Conservation (phyloP, 2,113 vertebrate species). For the Sinocyclocheilus grahami region DNA sequence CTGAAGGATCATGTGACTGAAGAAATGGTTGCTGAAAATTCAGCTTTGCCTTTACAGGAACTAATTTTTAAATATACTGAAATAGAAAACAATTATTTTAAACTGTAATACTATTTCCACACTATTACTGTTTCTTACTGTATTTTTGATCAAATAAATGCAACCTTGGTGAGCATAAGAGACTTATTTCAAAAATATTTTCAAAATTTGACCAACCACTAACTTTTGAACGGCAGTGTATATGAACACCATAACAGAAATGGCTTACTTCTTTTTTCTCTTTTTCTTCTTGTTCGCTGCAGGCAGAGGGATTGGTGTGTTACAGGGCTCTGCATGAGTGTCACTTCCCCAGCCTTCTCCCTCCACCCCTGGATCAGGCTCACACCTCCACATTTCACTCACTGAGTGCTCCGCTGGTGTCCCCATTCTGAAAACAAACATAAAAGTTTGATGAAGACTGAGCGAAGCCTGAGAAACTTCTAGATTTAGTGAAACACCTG, state of each 20-base stretch:
- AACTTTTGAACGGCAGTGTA: neutral
- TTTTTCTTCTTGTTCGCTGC: slow-evolving; percentile 66
- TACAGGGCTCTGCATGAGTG: slow-evolving; percentile 47
- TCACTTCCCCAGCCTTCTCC: slow-evolving; percentile 61
- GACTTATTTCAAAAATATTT: neutral
- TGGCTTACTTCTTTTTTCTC: slow-evolving; percentile 69
- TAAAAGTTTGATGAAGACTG: slow-evolving; percentile 9
- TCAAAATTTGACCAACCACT: neutral
- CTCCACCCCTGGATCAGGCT: slow-evolving; percentile 48
- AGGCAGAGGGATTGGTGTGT: slow-evolving; percentile 12
- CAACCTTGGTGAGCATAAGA: neutral
- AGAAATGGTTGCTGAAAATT: too few species aligned
- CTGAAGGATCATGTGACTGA: neutral
- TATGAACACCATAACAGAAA: slow-evolving; percentile 9
- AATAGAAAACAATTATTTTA: too few species aligned
- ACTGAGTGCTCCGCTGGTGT: slow-evolving; percentile 61
- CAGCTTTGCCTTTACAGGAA: too few species aligned
- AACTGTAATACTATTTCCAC: neutral
- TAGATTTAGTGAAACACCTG: neutral
- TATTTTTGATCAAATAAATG: neutral
- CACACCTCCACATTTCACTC: slow-evolving; percentile 38
- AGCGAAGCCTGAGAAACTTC: neutral
- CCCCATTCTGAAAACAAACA: slow-evolving; percentile 64
- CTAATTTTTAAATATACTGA: too few species aligned
- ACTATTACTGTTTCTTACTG: neutral